Evolutionary conservation across 2,797 vertebrate genomes (phyloP).

Genomic region (Smutsia gigantea): DNA sequence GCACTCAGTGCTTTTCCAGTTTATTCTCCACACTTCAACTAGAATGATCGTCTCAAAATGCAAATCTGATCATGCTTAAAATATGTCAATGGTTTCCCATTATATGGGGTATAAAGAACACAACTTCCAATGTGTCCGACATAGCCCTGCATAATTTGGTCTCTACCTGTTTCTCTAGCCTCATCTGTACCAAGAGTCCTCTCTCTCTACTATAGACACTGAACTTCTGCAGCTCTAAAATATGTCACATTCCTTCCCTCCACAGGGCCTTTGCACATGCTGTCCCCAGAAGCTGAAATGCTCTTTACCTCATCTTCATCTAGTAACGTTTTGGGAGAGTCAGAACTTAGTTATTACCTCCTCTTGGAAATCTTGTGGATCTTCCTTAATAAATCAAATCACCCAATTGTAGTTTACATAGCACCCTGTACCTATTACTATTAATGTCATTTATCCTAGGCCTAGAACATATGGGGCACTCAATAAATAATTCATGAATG

Average conservation of each 20-base stretch:
- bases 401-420: not conserved
- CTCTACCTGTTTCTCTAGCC: not conserved
- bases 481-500: not conserved
- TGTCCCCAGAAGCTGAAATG: not conserved
- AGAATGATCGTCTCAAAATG: not conserved
- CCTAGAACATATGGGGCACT: not conserved
- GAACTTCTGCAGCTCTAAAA: not conserved
- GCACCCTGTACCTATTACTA: not conserved
- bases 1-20: not conserved
- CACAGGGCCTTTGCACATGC: not conserved
- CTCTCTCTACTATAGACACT: not conserved
- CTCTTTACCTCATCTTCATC: not conserved
- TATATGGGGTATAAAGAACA: not conserved
- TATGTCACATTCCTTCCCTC: not conserved
- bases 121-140: not conserved
- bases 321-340: not conserved
- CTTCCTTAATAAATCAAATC: not conserved
- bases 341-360: not conserved
- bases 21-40: not conserved
- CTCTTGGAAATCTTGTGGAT: not conserved
- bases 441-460: not conserved
- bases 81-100: not conserved
- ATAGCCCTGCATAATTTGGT: not conserved
- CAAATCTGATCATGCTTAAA: not conserved
- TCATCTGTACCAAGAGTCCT: not conserved